Evolutionary conservation across 2,888 invertebrate species (phyloP).

Genomic region (Cantharis flavilabris): DNA sequence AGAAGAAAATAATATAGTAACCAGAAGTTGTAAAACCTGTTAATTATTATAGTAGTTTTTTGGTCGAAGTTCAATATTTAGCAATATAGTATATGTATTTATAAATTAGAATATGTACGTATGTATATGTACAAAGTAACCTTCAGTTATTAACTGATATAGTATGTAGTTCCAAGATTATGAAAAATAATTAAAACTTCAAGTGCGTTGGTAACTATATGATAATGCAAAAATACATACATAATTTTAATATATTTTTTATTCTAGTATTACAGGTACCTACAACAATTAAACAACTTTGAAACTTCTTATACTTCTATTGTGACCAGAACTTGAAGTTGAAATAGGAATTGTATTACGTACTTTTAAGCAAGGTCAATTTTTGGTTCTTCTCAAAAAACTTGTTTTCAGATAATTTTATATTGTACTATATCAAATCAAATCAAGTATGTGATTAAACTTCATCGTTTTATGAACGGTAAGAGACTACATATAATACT

Average conservation of each 20-base stretch:
- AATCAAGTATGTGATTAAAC: background rate
- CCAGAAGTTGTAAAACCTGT: background rate
- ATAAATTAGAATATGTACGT: background rate
- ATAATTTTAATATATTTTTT: background rate
- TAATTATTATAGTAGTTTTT: background rate
- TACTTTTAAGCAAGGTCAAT: background rate
- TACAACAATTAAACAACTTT: background rate
- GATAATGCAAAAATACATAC: background rate
- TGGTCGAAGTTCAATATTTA: background rate
- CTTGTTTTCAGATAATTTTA: background rate
- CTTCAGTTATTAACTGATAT: background rate
- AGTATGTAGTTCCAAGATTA: background rate
- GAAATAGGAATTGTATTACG: background rate
- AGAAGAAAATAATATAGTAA: background rate
- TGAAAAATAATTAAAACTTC: background rate
- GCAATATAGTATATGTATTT: background rate
- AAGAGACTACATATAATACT: background rate
- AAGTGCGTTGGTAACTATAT: background rate
- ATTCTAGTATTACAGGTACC: background rate
- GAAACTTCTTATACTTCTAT: background rate
- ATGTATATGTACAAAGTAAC: background rate
- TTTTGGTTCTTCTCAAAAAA: background rate
- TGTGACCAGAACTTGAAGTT: background rate
- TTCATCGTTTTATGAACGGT: background rate
- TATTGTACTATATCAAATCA: background rate